Evolutionary conservation across 2,113 vertebrate genomes (phyloP).

Genomic region (Bufo gargarizans): DNA sequence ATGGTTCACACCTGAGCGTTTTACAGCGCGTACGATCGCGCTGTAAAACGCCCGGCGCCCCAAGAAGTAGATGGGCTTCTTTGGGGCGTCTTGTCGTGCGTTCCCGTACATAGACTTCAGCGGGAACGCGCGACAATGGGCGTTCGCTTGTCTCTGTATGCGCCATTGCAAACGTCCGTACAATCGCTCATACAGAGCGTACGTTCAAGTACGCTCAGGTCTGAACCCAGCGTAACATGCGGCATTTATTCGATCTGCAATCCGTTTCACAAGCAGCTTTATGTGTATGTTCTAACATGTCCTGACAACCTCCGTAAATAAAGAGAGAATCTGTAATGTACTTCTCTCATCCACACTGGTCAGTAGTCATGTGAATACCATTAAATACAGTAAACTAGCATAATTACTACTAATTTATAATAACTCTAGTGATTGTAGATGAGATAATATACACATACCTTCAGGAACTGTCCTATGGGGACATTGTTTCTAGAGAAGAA

Average conservation of each 20-base stretch:
- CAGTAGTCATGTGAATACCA: background rate
- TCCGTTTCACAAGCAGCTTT: background rate
- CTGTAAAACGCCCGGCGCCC: too few species aligned
- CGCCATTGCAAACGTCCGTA: too few species aligned
- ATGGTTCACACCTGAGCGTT: too few species aligned
- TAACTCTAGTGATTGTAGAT: background rate
- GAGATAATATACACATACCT: background rate
- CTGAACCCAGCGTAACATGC: too few species aligned
- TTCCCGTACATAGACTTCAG: too few species aligned
- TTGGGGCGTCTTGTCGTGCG: too few species aligned
- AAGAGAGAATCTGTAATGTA: background rate
- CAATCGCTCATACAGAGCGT: too few species aligned
- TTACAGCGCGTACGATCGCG: too few species aligned
- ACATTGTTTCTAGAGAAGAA: background rate
- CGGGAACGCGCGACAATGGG: too few species aligned
- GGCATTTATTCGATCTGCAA: slow-evolving; percentile 1
- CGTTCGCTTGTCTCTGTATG: too few species aligned
- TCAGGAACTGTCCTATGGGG: background rate
- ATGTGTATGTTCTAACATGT: slow-evolving; percentile 8
- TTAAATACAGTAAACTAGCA: background rate
- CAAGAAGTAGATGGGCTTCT: too few species aligned
- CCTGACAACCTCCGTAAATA: background rate
- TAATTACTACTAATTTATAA: background rate
- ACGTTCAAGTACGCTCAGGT: too few species aligned
- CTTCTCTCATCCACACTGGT: background rate